Evolutionary conservation across 2,797 vertebrate species (phyloP).

Genomic region (Huso huso): DNA sequence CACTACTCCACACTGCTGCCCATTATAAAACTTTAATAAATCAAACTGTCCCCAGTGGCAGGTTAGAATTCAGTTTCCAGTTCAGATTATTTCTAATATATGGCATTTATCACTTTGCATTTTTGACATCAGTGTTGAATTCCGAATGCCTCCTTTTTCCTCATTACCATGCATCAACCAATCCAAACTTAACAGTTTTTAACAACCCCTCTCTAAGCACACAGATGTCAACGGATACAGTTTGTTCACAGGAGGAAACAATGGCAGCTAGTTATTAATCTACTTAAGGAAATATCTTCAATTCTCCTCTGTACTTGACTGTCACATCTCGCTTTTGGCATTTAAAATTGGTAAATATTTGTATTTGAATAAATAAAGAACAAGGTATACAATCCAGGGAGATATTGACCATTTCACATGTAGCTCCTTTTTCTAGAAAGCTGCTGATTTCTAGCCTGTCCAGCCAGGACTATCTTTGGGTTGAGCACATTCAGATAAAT

Average conservation of each 20-base stretch:
- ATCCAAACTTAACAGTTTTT: constrained; percentile 39
- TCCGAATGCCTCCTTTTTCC: constrained; percentile 50
- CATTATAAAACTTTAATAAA: constrained; percentile 72
- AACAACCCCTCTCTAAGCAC: constrained; percentile 42
- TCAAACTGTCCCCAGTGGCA: constrained; percentile 66
- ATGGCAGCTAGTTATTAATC: constrained; percentile 44
- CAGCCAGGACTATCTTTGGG: too few relatives aligned
- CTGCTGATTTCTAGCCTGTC: too few relatives aligned
- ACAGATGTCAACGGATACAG: constrained; percentile 44
- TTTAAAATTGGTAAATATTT: too few relatives aligned
- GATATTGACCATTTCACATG: too few relatives aligned
- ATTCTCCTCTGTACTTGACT: too few relatives aligned
- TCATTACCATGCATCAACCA: constrained; percentile 48
- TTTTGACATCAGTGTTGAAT: constrained; percentile 51
- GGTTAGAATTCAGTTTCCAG: constrained; percentile 58
- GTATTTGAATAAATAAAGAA: too few relatives aligned
- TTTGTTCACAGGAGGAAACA: constrained; percentile 35
- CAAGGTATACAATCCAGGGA: too few relatives aligned
- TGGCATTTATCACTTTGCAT: constrained; percentile 55
- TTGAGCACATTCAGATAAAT: too few relatives aligned
- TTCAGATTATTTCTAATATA: constrained; percentile 65
- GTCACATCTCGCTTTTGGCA: too few relatives aligned
- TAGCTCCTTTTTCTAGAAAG: too few relatives aligned
- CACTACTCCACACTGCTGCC: too few relatives aligned
- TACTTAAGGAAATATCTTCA: constrained; percentile 49